Evolutionary conservation across 1,140 invertebrate genomes (phyloP).

Genomic region (Drosophila persimilis): DNA sequence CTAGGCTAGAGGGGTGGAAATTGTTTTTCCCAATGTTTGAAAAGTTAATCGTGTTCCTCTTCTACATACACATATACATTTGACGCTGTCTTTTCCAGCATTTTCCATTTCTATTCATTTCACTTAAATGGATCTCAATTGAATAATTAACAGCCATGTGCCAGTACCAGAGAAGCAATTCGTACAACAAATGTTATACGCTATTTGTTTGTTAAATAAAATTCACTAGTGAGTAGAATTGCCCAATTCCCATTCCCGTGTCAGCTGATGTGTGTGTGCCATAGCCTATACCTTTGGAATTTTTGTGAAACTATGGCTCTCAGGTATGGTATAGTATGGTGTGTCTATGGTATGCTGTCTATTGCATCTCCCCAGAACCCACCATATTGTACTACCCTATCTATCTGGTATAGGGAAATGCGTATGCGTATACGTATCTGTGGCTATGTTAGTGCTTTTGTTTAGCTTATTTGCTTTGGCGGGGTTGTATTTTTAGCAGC

Average conservation of each 20-base stretch:
- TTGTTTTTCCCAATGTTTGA: slow-evolving; percentile 45
- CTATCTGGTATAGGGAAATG: not conserved
- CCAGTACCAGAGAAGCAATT: slow-evolving; percentile 60
- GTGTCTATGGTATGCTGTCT: too few relatives aligned
- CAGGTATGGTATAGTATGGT: too few relatives aligned
- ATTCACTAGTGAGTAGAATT: slow-evolving; percentile 16
- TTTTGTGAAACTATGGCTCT: not conserved
- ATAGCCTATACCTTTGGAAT: slow-evolving; percentile 25
- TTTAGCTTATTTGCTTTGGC: slow-evolving; percentile 60
- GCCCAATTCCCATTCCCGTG: slow-evolving; percentile 15
- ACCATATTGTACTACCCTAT: slow-evolving; percentile 2
- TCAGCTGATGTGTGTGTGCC: slow-evolving; percentile 35
- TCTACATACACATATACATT: not conserved
- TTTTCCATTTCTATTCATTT: slow-evolving; percentile 43
- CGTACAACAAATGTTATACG: slow-evolving; percentile 68
- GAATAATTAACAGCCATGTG: slow-evolving; percentile 80
- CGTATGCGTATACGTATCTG: not conserved
- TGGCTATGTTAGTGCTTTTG: slow-evolving; percentile 22
- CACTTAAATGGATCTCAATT: slow-evolving; percentile 78
- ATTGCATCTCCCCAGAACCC: not conserved
- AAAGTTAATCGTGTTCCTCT: slow-evolving; percentile 50
- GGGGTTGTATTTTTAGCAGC: slow-evolving; percentile 71
- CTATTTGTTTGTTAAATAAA: slow-evolving; percentile 63
- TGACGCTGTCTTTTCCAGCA: slow-evolving; percentile 17
- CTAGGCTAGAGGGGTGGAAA: slow-evolving; percentile 36